Percentiles rank a stretch among this genome's conserved stretches.
These are phyloP conservation scores for Cremastinae sp. DNA, from an alignment of 2,888 invertebrate species.

Conservation along the genomic window DNA sequence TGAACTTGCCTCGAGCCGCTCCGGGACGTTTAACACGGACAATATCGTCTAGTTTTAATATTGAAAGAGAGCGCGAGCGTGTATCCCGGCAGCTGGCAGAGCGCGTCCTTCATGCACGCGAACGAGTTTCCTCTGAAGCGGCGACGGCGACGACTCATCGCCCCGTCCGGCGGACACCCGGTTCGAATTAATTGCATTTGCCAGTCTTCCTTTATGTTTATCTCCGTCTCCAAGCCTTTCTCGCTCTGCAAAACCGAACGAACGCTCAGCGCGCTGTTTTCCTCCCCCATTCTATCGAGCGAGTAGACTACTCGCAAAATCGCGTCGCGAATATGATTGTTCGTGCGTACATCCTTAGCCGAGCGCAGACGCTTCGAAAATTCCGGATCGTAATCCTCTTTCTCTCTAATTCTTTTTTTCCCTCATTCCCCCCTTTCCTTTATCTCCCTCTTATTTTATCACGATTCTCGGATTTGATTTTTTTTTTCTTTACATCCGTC, in stretches of 20 bases:
- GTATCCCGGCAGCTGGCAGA: slow-evolving; percentile 47
- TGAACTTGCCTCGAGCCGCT: no score
- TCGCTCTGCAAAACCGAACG: slow-evolving; percentile 48
- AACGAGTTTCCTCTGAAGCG: slow-evolving; percentile 47
- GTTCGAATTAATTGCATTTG: slow-evolving; percentile 73
- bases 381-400: slow-evolving; percentile 27
- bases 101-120: slow-evolving; percentile 26
- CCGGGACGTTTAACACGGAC: no score
- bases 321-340: slow-evolving; percentile 42
- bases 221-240: slow-evolving; percentile 6
- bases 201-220: slow-evolving; percentile 69
- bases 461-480: slow-evolving; percentile 18
- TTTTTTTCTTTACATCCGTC: not conserved
- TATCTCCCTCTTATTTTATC: not conserved
- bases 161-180: slow-evolving; percentile 49
- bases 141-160: slow-evolving; percentile 33
- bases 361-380: slow-evolving; percentile 1
- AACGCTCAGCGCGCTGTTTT: not conserved
- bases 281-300: not conserved
- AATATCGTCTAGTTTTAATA: slow-evolving; percentile 5
- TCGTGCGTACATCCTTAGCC: slow-evolving; percentile 19
- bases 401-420: not conserved
- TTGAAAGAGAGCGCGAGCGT: slow-evolving; percentile 10
- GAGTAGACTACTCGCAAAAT: slow-evolving; percentile 3
- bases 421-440: not conserved